Evolutionary conservation across 2,797 vertebrate genomes (phyloP).

Genomic region (Anguilla megastoma): DNA sequence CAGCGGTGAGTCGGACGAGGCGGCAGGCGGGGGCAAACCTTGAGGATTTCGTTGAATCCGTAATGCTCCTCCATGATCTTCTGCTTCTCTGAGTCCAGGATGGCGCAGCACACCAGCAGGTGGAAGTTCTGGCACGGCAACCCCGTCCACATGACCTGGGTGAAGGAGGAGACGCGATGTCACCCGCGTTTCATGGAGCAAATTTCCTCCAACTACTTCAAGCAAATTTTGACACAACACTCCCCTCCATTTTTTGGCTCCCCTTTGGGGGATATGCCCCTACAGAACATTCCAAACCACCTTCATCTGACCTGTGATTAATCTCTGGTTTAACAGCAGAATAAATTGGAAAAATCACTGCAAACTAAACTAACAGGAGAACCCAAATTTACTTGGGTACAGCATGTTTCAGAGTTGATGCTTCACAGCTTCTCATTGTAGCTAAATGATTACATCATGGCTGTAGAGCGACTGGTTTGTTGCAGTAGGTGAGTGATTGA

Average conservation of each 20-base stretch:
- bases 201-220: background rate
- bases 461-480: background rate
- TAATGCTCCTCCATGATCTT: slow-evolving; percentile 97
- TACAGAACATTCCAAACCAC: background rate
- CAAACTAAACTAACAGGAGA: background rate
- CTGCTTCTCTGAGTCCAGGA: slow-evolving; percentile 94
- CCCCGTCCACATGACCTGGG: slow-evolving; percentile 92
- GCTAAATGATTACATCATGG: background rate
- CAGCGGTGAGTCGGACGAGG: background rate
- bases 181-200: background rate
- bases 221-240: background rate
- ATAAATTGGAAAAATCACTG: background rate
- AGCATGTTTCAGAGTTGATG: too few species aligned
- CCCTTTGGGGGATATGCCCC: background rate
- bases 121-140: slow-evolving; percentile 96
- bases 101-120: slow-evolving; percentile 92
- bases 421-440: background rate
- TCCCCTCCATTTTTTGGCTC: background rate
- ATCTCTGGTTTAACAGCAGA: slow-evolving; percentile 5
- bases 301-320: background rate
- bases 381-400: background rate
- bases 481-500: background rate
- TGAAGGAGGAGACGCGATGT: slow-evolving; percentile 26
- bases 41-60: slow-evolving; percentile 96
- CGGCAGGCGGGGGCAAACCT: slow-evolving; percentile 67